Percentiles rank a stretch among this genome's conserved stretches.
These are phyloP conservation scores for Octopus sinensis DNA, from an alignment of 1,140 invertebrate species.

Conservation along the genomic window DNA sequence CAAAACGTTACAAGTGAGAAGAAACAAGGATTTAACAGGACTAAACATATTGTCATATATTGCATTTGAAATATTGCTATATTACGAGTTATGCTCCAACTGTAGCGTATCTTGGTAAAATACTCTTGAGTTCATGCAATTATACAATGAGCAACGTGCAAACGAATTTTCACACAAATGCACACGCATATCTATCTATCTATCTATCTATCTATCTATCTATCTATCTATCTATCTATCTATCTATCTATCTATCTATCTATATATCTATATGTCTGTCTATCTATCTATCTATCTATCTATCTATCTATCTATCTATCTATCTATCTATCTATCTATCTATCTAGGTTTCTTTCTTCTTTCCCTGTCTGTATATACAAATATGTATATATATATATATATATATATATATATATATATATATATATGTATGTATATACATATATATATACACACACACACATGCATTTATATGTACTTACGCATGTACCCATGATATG, in stretches of 20 bases:
- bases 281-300: not conserved
- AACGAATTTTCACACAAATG: not conserved
- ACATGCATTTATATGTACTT: not conserved
- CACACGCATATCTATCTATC: not conserved
- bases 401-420: conserved; percentile 2
- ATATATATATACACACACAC: not conserved
- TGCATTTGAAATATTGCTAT: too few relatives aligned
- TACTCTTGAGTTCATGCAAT: too few relatives aligned
- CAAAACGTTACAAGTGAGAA: too few relatives aligned
- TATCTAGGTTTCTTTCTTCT: not conserved
- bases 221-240: not conserved
- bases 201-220: not conserved
- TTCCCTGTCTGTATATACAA: not conserved
- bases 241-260: not conserved
- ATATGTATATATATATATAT: not conserved
- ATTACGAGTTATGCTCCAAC: too few relatives aligned
- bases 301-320: not conserved
- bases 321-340: not conserved
- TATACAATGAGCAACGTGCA: too few relatives aligned
- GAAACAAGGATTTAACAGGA: too few relatives aligned
- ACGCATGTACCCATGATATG: not conserved
- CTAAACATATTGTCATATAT: too few relatives aligned
- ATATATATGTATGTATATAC: not conserved
- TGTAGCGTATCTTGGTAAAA: too few relatives aligned
- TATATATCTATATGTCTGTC: not conserved